Conservation (phyloP, 2,888 invertebrate genomes). For the Tipula confusa region DNA sequence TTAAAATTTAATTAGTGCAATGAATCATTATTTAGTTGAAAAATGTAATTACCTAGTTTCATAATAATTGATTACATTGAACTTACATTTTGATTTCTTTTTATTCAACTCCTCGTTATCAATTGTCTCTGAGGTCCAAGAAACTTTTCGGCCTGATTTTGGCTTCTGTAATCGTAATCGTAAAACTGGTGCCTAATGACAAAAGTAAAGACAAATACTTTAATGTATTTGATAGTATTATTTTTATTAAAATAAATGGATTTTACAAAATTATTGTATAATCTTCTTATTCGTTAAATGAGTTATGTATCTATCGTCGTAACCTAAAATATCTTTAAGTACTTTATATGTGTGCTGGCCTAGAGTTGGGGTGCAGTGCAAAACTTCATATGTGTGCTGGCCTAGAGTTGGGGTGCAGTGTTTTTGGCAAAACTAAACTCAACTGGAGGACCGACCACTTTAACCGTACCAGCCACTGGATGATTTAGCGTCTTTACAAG, state of each 20-base stretch:
- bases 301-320: slow-evolving; percentile 48
- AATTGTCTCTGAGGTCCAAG: slow-evolving; percentile 85
- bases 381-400: slow-evolving; percentile 80
- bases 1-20: too few species aligned
- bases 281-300: neutral
- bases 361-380: slow-evolving; percentile 75
- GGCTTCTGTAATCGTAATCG: slow-evolving; percentile 65
- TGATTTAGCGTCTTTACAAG: slow-evolving; percentile 70
- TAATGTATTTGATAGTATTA: neutral
- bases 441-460: slow-evolving; percentile 83
- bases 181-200: slow-evolving; percentile 52
- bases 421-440: slow-evolving; percentile 70
- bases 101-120: slow-evolving; percentile 94
- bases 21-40: too few species aligned
- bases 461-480: slow-evolving; percentile 64
- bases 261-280: neutral
- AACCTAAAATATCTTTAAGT: slow-evolving; percentile 62
- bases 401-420: slow-evolving; percentile 75
- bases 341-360: slow-evolving; percentile 85
- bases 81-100: slow-evolving; percentile 94
- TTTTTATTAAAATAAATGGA: neutral
- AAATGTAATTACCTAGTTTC: too few species aligned
- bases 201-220: neutral
- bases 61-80: too few species aligned
- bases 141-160: slow-evolving; percentile 71